Conservation (phyloP, 1,140 invertebrate genomes). For the Dendrolimus punctatus region DNA sequence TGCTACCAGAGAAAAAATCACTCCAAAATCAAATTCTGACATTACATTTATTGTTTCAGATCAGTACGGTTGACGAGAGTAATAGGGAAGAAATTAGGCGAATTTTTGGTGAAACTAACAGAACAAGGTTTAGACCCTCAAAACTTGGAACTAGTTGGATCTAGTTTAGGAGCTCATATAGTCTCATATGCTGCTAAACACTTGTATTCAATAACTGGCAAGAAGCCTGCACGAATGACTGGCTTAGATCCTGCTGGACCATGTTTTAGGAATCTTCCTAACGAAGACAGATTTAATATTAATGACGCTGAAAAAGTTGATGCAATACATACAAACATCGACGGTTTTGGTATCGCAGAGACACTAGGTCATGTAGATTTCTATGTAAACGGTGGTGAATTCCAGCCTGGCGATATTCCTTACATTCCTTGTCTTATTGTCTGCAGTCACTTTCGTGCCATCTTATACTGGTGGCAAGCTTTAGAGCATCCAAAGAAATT, state of each 20-base stretch:
- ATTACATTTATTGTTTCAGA: conserved; percentile 25
- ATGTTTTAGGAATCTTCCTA: conserved; percentile 68
- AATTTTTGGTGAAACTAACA: conserved; percentile 40
- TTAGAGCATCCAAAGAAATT: conserved; percentile 55
- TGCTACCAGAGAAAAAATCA: no score
- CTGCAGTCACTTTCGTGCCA: conserved; percentile 47
- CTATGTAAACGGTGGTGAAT: conserved; percentile 81
- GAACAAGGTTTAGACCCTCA: conserved; percentile 37
- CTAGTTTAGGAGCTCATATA: conserved; percentile 49
- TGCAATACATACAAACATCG: conserved; percentile 80
- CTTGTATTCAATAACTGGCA: conserved; percentile 36
- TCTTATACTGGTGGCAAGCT: conserved; percentile 55
- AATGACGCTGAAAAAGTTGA: conserved; percentile 75
- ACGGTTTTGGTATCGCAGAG: conserved; percentile 78
- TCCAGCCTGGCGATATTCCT: conserved; percentile 73
- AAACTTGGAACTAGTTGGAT: conserved; percentile 46
- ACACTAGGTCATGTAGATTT: conserved; percentile 80
- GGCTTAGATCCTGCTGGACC: conserved; percentile 79
- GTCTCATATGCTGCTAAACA: conserved; percentile 38
- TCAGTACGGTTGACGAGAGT: conserved; percentile 40
- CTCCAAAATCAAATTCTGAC: no score
- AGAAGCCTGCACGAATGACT: conserved; percentile 72
- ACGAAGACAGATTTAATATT: conserved; percentile 67
- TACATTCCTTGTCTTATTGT: conserved; percentile 49
- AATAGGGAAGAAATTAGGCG: conserved; percentile 45